Conservation (phyloP, 2,113 vertebrate genomes). For the Onychostoma macrolepis region DNA sequence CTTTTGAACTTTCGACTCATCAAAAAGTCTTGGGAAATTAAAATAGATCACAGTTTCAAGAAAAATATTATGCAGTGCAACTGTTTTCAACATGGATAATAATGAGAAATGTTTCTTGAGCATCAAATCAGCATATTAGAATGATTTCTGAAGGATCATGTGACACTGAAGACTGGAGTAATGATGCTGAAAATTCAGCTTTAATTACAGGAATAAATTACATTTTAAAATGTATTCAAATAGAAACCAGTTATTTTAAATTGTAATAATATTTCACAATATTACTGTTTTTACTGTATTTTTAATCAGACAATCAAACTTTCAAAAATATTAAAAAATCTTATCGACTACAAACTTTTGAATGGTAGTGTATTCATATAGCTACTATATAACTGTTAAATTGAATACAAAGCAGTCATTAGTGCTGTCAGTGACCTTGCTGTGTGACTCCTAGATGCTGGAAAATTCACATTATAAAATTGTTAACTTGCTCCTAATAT, state of each 20-base stretch:
- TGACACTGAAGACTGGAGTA: background rate
- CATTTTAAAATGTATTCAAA: background rate
- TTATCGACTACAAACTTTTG: background rate
- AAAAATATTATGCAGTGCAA: too few relatives aligned
- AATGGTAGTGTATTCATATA: background rate
- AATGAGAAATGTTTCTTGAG: too few relatives aligned
- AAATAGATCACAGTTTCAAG: too few relatives aligned
- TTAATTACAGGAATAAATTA: background rate
- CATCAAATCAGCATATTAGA: too few relatives aligned
- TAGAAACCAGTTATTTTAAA: background rate
- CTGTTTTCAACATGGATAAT: too few relatives aligned
- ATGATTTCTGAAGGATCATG: background rate
- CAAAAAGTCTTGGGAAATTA: too few relatives aligned
- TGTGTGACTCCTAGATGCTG: background rate
- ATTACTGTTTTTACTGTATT: background rate
- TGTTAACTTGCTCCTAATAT: background rate
- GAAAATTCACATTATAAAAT: background rate
- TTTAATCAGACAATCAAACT: background rate
- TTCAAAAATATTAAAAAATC: background rate
- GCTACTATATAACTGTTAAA: background rate
- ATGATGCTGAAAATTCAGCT: background rate
- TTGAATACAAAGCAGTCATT: background rate
- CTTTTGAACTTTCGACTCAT: too few relatives aligned
- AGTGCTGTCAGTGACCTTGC: too few relatives aligned
- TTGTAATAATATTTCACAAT: background rate